Base-by-base conservation (phyloP, 23 tunicate genomes). In the Trididemnum miniatum region DNA sequence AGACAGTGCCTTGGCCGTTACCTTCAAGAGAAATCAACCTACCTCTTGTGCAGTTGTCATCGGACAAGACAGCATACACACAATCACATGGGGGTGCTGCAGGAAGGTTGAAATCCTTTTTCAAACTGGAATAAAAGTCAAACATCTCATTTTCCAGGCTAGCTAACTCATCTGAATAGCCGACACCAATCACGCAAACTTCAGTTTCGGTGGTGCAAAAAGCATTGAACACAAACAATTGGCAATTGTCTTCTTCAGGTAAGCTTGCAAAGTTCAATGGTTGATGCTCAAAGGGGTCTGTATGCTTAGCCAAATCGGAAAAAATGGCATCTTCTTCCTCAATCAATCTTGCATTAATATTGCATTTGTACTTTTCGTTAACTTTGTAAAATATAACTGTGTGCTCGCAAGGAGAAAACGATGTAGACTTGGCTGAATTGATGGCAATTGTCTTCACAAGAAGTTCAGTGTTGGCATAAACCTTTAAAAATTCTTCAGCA, bases 121-220 rank as follows among this genome's bases (percentile, higher is more conserved):
- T 5, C 2, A 79, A 5, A 28, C 39, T 74, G 0, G 67, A 36
- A 38, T 87, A 87, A 51, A 36, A 81, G 18, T 71, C 77, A 32
- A 63, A 38, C 91, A 87, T 87, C 65, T 57, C 51, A 2, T 36
- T 63, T 75, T 87, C 91, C 0, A 87, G 65, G 0, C 81, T 35
- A 37, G 40, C 84, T 15, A 87, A 73, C 38, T 62, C 28, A 32
- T 87, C 86, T 7, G 91, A 80, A 49, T 72, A 87, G n/a, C 84
- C 85, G 22, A 59, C 57, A 31, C 86, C 91, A 40, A 87, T 72
- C 1, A 87, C 33, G 69, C 91, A 87, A 2, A 65, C 91, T 28
- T 81, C 91, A 26, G 81, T 57, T 81, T 87, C 91, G 0, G 91
- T 87, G 35, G 86, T 81, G 40, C 86, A 87, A 0, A 76, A 63